These are phyloP conservation scores for Aulostomus chinensis DNA, from an alignment of 2,797 vertebrate genomes.

Conservation along the genomic window DNA sequence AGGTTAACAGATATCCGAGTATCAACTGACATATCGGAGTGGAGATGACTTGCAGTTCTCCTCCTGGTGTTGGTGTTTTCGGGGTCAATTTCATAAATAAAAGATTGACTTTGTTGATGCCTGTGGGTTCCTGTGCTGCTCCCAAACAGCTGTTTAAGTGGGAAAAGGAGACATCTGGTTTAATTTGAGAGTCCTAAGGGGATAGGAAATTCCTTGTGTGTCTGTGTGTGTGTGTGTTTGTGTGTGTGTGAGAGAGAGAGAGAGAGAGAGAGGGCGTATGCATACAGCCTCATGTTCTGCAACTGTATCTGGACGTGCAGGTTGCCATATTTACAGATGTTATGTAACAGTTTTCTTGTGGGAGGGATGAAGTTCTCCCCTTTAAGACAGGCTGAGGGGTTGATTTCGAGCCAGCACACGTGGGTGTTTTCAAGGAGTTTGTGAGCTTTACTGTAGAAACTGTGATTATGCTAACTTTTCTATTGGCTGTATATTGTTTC, in stretches of 20 bases:
- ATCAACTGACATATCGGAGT: too few relatives aligned
- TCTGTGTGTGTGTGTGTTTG: background rate
- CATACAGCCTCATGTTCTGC: too few relatives aligned
- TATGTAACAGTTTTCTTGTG: constrained; percentile 34
- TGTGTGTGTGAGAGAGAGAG: background rate
- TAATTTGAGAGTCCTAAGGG: background rate
- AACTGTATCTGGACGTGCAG: too few relatives aligned
- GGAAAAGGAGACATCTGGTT: constrained; percentile 36
- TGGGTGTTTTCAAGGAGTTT: constrained; percentile 14
- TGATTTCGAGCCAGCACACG: constrained; percentile 6
- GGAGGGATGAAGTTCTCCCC: constrained; percentile 13
- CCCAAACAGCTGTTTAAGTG: background rate
- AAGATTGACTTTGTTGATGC: background rate
- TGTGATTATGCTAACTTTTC: background rate
- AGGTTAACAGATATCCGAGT: too few relatives aligned
- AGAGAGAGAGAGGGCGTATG: too few relatives aligned
- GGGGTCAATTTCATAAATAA: background rate
- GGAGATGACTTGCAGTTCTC: background rate
- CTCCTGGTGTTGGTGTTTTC: background rate
- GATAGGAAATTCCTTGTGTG: background rate
- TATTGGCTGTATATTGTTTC: too few relatives aligned
- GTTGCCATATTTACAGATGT: too few relatives aligned
- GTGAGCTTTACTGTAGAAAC: constrained; percentile 1
- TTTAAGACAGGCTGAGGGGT: constrained; percentile 32
- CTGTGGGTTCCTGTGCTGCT: constrained; percentile 1